A percentile compares a stretch with the other conserved stretches of the same genome.
phyloP scores from a whole-genome alignment of 2,113 vertebrate genomes.

The Cisticola juncidis region DNA sequence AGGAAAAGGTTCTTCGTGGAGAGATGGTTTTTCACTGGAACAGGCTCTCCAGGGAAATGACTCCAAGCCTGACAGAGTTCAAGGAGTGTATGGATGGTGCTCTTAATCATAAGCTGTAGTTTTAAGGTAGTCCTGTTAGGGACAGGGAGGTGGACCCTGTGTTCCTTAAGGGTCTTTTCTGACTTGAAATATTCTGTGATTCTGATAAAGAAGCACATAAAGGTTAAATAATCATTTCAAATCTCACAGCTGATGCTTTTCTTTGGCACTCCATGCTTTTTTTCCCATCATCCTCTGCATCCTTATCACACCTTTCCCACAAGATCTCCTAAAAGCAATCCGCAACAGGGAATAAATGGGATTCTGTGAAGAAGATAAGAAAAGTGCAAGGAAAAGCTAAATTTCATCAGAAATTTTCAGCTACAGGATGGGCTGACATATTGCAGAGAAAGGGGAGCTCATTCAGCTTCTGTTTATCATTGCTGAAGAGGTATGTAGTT shows the following conservation, averaged over 20 bases:
- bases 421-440: neutral
- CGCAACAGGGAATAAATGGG: neutral
- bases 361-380: neutral
- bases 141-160: neutral
- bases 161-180: neutral
- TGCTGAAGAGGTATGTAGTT: neutral
- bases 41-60: neutral
- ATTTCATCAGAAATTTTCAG: neutral
- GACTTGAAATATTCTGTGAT: neutral
- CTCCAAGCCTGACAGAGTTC: neutral
- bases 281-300: neutral
- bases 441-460: neutral
- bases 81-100: fast-evolving
- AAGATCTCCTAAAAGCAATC: neutral
- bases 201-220: neutral
- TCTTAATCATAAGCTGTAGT: neutral
- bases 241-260: neutral
- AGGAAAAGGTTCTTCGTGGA: neutral
- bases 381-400: neutral
- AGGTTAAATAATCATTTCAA: neutral
- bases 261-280: neutral
- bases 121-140: neutral
- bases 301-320: fast-evolving
- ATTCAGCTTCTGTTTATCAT: neutral
- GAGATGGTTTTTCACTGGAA: neutral